Evolutionary conservation across 2,888 invertebrate genomes (phyloP).

Genomic region (Chloroclysta siterata): DNA sequence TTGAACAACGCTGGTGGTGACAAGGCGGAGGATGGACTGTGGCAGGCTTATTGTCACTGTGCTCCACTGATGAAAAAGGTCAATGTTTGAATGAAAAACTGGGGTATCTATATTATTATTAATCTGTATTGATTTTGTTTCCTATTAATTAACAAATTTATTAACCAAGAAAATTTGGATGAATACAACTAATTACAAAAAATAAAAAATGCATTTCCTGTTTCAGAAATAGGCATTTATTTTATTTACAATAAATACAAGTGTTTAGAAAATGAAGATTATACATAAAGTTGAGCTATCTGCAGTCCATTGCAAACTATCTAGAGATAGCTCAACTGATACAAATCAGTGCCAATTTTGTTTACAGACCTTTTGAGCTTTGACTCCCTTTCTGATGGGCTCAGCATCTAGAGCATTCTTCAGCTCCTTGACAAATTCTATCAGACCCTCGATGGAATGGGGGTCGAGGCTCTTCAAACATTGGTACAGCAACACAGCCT

Average conservation of each 20-base stretch:
- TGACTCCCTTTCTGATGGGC: conserved; percentile 92
- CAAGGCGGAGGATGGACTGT: conserved; percentile 91
- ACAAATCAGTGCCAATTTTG: neutral
- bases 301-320: too few relatives aligned
- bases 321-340: too few relatives aligned
- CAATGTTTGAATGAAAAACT: neutral
- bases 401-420: conserved; percentile 90
- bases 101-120: too few relatives aligned
- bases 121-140: too few relatives aligned
- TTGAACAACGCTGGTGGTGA: conserved; percentile 91
- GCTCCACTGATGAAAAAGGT: conserved; percentile 90
- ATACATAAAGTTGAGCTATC: too few relatives aligned
- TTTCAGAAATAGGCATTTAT: too few relatives aligned
- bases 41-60: conserved; percentile 93
- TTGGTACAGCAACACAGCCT: conserved; percentile 93
- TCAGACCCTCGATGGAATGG: conserved; percentile 90
- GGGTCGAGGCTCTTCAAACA: conserved; percentile 90
- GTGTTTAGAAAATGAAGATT: too few relatives aligned
- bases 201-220: too few relatives aligned
- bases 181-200: too few relatives aligned
- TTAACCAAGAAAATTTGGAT: too few relatives aligned
- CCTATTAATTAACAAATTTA: too few relatives aligned
- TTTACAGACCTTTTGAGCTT: conserved; percentile 91
- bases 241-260: conserved; percentile 8
- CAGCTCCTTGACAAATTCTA: conserved; percentile 91